Conservation (phyloP, 2,888 invertebrate genomes). For the Andrena praecox region DNA sequence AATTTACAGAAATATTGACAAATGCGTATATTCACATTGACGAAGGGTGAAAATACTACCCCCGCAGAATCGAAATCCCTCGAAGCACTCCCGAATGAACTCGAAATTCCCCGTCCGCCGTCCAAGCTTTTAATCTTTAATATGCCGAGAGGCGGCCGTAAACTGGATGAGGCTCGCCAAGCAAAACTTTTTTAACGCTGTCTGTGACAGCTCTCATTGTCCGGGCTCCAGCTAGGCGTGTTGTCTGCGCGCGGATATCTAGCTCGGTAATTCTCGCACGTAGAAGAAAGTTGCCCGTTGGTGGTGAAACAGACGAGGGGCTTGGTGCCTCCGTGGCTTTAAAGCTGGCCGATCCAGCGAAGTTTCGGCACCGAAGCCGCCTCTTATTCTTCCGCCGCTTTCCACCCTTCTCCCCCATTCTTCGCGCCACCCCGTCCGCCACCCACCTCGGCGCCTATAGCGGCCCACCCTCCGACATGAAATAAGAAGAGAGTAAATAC, state of each 20-base stretch:
- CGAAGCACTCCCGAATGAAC: too few species aligned
- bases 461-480: conserved; percentile 54
- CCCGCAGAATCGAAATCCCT: too few species aligned
- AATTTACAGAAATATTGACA: too few species aligned
- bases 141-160: background rate
- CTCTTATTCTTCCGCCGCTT: conserved; percentile 7
- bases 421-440: background rate
- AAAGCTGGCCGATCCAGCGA: conserved; percentile 16
- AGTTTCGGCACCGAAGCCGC: conserved; percentile 15
- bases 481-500: conserved; percentile 70
- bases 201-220: background rate
- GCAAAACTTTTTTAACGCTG: conserved; percentile 12
- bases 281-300: conserved; percentile 13
- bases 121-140: background rate
- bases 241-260: conserved; percentile 4
- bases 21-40: too few species aligned
- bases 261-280: conserved; percentile 33
- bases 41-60: too few species aligned
- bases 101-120: too few species aligned
- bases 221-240: too few species aligned
- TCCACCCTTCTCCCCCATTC: conserved; percentile 8
- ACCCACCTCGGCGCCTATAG: conserved; percentile 16
- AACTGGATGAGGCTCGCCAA: background rate
- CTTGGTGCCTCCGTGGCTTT: conserved; percentile 8
- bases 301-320: conserved; percentile 38